A percentile compares a stretch with the other conserved stretches of the same genome.
phyloP scores from a whole-genome alignment of 1,140 invertebrate species.

The Microplitis mediator region DNA sequence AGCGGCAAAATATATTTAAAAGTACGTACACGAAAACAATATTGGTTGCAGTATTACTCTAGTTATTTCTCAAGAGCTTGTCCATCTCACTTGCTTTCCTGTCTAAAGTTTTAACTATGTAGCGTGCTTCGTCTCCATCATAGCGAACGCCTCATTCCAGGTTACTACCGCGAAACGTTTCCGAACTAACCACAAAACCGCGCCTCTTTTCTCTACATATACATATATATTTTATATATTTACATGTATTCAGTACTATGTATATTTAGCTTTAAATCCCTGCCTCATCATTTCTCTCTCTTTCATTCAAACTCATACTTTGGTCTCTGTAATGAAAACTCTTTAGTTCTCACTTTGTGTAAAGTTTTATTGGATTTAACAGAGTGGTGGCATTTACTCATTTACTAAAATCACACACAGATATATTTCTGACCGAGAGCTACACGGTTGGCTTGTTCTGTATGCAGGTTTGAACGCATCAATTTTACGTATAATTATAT shows the following conservation, averaged over 20 bases:
- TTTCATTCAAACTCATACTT: neutral
- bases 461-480: neutral
- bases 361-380: constrained; percentile 38
- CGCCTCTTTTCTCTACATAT: constrained; percentile 22
- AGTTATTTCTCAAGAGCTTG: neutral
- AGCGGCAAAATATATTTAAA: no score
- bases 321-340: neutral
- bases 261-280: no score
- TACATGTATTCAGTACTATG: neutral
- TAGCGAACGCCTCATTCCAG: constrained; percentile 37
- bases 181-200: constrained; percentile 44
- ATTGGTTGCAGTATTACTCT: no score
- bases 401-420: constrained; percentile 20
- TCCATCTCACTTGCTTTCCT: constrained; percentile 22
- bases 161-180: constrained; percentile 43
- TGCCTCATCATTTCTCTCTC: constrained; percentile 16
- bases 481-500: no score
- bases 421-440: constrained; percentile 16
- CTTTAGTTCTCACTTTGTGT: constrained; percentile 4
- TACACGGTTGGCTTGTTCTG: no score
- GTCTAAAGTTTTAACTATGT: constrained; percentile 41
- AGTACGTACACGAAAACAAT: no score
- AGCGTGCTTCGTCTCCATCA: constrained; percentile 41
- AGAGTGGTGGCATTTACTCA: constrained; percentile 27
- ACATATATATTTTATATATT: constrained; percentile 8